Evolutionary conservation across 2,888 invertebrate species (phyloP), one percentile per base, ranked within the genome.

Genomic region (Unio delphinus): DNA sequence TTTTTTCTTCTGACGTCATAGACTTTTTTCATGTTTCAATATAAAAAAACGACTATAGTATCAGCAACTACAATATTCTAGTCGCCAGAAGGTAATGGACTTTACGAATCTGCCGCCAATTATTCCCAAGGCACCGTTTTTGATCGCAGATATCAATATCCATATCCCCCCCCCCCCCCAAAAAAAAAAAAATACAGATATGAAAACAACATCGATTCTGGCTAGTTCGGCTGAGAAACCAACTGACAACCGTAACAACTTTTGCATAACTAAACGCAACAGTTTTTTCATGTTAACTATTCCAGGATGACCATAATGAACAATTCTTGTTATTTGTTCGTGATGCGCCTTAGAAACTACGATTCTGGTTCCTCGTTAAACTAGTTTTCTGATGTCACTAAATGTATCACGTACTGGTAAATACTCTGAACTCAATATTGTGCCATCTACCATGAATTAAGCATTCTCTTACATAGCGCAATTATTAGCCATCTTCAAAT

Each of bases 41-140:
- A 65, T 67, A 23, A 67, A 60, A 30, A 57, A 73, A 23, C 67
- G 57, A 60, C 64, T 67, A 45, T 73, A 70, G 30, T 73, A 73
- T 73, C 73, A 18, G 69, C 73, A 15, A 69, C 65, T 20, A 70
- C 70, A 64, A 75, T 67, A 6, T 73, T 3, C 62, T 34, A 15
- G 8, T 75, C 61, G 26, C 75, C 68, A 15, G 69, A 61, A 20
- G 73, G 70, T 26, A 75, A 56, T 20, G 68, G 70, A 62, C 75
- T 69, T 28, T 71, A 30, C 15, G 68, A 61, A 65, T 75, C 70
- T n/a, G 61, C 61, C 8, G 4, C 56, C 54, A 68, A 4, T 30
- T 70, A 45, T 57, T 65, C 55, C 66, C 68, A 73, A 6, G 74
- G 71, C 55, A 30, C 56, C 4, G 23, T 23, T 23, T 0, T 23